Conservation (phyloP, 37 sponge, comb jelly and placozoan genomes). For the Cliona cf. orientalis region DNA sequence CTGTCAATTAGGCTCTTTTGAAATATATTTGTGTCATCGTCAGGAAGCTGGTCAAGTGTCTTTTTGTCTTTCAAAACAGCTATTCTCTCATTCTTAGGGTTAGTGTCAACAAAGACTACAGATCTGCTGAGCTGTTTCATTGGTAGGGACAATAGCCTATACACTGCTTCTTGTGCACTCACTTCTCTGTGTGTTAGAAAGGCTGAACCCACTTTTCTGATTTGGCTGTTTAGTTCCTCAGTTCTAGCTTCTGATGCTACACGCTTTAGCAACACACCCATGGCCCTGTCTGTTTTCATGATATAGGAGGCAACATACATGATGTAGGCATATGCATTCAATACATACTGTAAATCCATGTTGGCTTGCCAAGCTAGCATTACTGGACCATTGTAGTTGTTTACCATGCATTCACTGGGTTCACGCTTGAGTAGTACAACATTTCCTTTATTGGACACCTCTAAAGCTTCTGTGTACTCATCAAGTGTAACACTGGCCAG, state of each 20-base stretch:
- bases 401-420: constrained; percentile 15
- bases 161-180: constrained; percentile 26
- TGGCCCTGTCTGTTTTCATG: constrained; percentile 23
- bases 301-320: constrained; percentile 27
- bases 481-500: neutral
- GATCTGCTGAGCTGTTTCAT: constrained; percentile 16
- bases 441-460: neutral
- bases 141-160: constrained; percentile 25
- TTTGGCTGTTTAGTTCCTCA: constrained; percentile 7
- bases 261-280: too few species aligned
- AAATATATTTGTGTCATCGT: constrained; percentile 22
- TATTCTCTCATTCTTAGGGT: neutral
- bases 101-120: constrained; percentile 22
- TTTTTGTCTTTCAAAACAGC: constrained; percentile 11
- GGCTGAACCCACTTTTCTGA: neutral
- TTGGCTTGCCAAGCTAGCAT: constrained; percentile 46
- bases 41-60: neutral
- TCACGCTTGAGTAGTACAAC: neutral
- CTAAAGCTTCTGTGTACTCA: neutral
- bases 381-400: constrained; percentile 22
- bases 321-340: constrained; percentile 20
- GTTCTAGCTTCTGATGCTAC: too few species aligned
- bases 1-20: constrained; percentile 21
- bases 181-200: constrained; percentile 19
- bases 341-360: constrained; percentile 47